Base-by-base conservation (phyloP, 2,888 invertebrate species). In the Melieria picta region DNA sequence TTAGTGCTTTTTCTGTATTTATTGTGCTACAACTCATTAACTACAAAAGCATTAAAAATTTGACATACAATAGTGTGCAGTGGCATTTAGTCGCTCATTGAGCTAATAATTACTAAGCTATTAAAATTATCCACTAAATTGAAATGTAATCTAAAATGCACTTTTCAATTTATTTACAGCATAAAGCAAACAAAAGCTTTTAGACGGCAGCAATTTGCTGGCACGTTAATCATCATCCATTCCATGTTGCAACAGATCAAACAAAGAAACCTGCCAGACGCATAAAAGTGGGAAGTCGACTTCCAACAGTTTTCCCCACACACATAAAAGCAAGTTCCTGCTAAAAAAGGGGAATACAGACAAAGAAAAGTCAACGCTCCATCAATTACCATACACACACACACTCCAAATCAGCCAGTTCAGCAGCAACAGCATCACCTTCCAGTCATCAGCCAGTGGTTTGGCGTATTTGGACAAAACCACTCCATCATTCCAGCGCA, bases 291-390 rank as follows among this genome's bases (percentile, higher is more conserved):
- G 46, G 46, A 11, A 42, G 42, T n/a, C 5, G 46, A 13, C 11
- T 16, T 30, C 30, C 30, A 30, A 30, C 30, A 30, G 30, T 30
- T 3, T 30, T 30, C 30, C 30, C 30, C 30, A 30, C 30, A 30
- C 30, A 3, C 30, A 3, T 30, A 30, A 3, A 30, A 30, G 30
- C 30, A 30, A 30, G 11, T 45, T 65, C 30, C 46, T 56, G 47
- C 65, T 65, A 6, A 57, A 66, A 56, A 11, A 68, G 45, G 45
- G 61, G 13, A 9, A 46, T 61, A 52, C 43, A 68, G 52, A 60
- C 68, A 67, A 67, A 67, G 67, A 60, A 67, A 52, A 9, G 50
- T 3, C 47, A 48, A 3, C 45, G 58, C 30, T 47, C 47, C 48
- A 11, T 5, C 42, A 4, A 4, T 30, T 5, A 57, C 56, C 47